Evolutionary conservation across 2,888 invertebrate species (phyloP), one percentile per base, ranked within the genome.

Genomic region (Pachydiplax longipennis): DNA sequence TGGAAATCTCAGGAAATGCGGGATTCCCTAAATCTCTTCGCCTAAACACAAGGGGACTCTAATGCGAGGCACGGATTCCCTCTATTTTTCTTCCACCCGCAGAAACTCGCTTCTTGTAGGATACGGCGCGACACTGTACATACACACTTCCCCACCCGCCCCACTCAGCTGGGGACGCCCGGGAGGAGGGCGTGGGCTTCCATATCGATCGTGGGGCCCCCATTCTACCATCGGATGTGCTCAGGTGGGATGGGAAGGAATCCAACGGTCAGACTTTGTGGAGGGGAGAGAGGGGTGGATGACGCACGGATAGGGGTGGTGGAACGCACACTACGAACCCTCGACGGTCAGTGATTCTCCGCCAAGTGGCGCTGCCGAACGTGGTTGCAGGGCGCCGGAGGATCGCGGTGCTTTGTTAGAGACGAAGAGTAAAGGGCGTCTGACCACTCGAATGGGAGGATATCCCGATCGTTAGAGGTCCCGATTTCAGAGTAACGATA

Each of bases 141-240:
- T 35, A 35, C 82, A 22, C 82, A 48, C 31, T 44, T 73, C 31
- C 3, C n/a, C 40, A 37, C 37, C 58, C 35, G 48, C 13, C 53
- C 22, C 87, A 22, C 37, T 31, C 87, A n/a, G 37, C 73, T 73
- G 48, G 83, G 58, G n/a, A 12, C 87, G 37, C 61, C 87, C 87
- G 83, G 58, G 83, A 83, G 83, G 83, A 58, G 58, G 83, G 83
- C 53, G 58, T 58, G 35, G 61, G 40, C 61, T 61, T 61, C 87
- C 87, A 87, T 87, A 87, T 87, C 87, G 87, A 87, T 61, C 87
- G 61, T 22, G 35, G 83, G 44, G 15, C 25, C 25, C 65, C 65
- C 65, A 22, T 25, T 25, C n/a, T 13, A 22, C 65, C 65, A 31
- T 31, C 73, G 73, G 73, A 31, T 31, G 31, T 31, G n/a, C n/a